These are phyloP conservation scores for Chymomyza caudatula DNA, from an alignment of 2,888 invertebrate species.

Conservation along the genomic window DNA sequence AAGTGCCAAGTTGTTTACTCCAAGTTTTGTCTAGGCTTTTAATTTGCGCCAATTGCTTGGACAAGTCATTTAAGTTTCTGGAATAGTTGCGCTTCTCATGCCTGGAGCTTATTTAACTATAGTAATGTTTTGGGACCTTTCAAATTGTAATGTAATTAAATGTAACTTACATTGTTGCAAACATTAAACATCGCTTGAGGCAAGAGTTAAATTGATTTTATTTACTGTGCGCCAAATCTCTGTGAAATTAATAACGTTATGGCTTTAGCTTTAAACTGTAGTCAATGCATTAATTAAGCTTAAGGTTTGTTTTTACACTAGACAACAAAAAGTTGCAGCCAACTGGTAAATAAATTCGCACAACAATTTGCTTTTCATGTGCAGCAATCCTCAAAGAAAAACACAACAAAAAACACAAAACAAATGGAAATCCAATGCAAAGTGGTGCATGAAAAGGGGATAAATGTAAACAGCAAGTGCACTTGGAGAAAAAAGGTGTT, in stretches of 20 bases:
- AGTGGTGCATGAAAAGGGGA: neutral
- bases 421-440: slow-evolving; percentile 19
- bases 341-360: neutral
- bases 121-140: neutral
- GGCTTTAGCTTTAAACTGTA: neutral
- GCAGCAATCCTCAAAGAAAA: neutral
- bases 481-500: neutral
- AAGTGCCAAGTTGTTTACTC: slow-evolving; percentile 38
- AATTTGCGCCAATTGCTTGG: neutral
- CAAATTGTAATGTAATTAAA: neutral
- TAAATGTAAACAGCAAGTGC: neutral
- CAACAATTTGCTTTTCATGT: slow-evolving; percentile 21
- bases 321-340: neutral
- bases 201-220: neutral
- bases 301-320: neutral
- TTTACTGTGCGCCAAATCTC: neutral
- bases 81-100: neutral
- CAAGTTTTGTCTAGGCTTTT: slow-evolving; percentile 25
- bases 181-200: neutral
- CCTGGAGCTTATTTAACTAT: neutral
- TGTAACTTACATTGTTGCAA: neutral
- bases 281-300: neutral
- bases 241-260: neutral
- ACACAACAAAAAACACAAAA: neutral
- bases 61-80: neutral